Evolutionary conservation across 2,888 invertebrate genomes (phyloP).

Genomic region (Syritta pipiens): DNA sequence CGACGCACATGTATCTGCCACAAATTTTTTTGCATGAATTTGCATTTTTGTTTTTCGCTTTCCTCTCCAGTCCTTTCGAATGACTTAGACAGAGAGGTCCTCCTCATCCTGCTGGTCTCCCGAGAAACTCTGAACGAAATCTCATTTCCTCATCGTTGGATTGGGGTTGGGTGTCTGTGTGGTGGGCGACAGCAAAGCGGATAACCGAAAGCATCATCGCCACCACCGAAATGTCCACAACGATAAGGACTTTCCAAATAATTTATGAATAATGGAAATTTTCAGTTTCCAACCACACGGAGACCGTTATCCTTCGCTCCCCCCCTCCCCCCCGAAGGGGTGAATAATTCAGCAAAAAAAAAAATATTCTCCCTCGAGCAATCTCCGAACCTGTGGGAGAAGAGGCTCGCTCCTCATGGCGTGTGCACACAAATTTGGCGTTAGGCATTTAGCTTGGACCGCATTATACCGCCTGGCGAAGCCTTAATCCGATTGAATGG

Average conservation of each 20-base stretch:
- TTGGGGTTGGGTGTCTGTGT: not conserved
- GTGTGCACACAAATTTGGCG: conserved; percentile 34
- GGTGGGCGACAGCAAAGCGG: not conserved
- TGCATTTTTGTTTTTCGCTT: conserved; percentile 26
- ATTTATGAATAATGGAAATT: conserved; percentile 61
- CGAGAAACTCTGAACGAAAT: conserved; percentile 13
- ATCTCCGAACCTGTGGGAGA: not conserved
- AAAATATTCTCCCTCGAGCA: not conserved
- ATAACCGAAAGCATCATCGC: not conserved
- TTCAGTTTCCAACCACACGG: not conserved
- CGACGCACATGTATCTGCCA: conserved; percentile 13
- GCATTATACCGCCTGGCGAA: conserved; percentile 42
- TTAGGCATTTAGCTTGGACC: conserved; percentile 26
- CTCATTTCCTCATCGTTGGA: not conserved
- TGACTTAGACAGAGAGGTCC: not conserved
- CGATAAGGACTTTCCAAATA: conserved; percentile 51
- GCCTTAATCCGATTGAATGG: conserved; percentile 63
- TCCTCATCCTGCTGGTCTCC: conserved; percentile 9
- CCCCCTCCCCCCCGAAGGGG: not conserved
- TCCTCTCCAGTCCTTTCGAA: too few relatives aligned
- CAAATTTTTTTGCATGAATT: conserved; percentile 38
- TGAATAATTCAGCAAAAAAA: not conserved
- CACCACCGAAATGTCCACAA: conserved; percentile 13
- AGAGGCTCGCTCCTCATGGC: too few relatives aligned
- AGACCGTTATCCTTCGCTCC: not conserved